Evolutionary conservation across 2,888 invertebrate genomes (phyloP).

Genomic region (Calameuta idolon): DNA sequence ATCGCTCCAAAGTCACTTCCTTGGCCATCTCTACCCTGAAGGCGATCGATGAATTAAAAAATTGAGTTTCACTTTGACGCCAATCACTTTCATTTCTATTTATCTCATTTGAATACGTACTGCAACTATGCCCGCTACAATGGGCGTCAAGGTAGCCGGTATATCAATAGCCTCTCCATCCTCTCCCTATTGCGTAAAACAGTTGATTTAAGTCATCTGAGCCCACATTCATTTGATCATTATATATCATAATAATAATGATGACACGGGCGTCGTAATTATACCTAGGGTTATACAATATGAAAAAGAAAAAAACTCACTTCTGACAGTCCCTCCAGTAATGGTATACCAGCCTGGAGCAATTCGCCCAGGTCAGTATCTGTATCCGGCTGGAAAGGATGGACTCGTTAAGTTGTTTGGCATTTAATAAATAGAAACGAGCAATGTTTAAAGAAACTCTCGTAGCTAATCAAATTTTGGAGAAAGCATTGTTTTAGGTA

Average conservation of each 20-base stretch:
- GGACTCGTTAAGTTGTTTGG: neutral
- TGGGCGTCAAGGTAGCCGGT: neutral
- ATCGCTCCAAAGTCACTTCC: constrained; percentile 57
- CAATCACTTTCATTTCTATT: neutral
- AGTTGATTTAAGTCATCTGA: neutral
- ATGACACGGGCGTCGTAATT: neutral
- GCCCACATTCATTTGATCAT: neutral
- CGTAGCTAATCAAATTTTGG: neutral
- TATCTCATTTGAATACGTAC: neutral
- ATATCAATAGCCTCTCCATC: neutral
- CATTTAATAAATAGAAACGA: neutral
- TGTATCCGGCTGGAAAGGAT: constrained; percentile 52
- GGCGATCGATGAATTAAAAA: neutral
- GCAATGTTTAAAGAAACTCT: neutral
- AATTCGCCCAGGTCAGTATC: constrained; percentile 55
- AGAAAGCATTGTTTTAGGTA: neutral
- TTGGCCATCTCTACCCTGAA: constrained; percentile 54
- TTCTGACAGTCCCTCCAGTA: constrained; percentile 57
- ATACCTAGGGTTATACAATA: neutral
- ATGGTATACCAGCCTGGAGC: constrained; percentile 51
- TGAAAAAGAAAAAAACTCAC: constrained; percentile 36
- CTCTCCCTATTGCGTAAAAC: neutral
- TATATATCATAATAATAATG: neutral
- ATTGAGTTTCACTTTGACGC: neutral
- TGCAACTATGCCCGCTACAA: neutral